phyloP scores from a whole-genome alignment of 2,113 vertebrate genomes.

The Heliornis fulica region DNA sequence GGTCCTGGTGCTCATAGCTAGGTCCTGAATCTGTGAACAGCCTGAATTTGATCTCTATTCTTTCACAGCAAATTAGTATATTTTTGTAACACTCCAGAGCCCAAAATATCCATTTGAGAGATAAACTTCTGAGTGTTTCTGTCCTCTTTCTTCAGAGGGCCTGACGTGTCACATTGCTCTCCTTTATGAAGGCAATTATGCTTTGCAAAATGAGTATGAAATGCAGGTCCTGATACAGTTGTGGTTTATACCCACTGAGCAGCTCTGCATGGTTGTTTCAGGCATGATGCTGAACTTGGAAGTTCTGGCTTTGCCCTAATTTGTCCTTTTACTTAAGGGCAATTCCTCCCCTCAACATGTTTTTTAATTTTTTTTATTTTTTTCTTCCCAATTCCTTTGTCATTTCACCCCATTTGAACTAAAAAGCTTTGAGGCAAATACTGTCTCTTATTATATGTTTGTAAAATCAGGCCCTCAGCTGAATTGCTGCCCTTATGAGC shows the following conservation, averaged over 20 bases:
- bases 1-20: not conserved
- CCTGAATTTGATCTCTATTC: not conserved
- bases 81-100: not conserved
- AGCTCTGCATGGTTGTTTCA: not conserved
- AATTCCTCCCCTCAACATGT: not conserved
- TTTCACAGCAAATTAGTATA: not conserved
- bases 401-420: not conserved
- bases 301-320: not conserved
- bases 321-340: not conserved
- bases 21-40: not conserved
- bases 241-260: not conserved
- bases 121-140: not conserved
- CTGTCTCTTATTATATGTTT: not conserved
- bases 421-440: not conserved
- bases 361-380: not conserved
- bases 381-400: not conserved
- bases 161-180: not conserved
- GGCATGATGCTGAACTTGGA: not conserved
- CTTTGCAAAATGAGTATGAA: not conserved
- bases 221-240: not conserved
- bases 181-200: not conserved
- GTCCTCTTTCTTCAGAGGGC: not conserved
- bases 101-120: not conserved
- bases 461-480: not conserved
- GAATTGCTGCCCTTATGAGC: not conserved